Conservation (phyloP, 2,113 vertebrate genomes). For the Gambusia affinis region DNA sequence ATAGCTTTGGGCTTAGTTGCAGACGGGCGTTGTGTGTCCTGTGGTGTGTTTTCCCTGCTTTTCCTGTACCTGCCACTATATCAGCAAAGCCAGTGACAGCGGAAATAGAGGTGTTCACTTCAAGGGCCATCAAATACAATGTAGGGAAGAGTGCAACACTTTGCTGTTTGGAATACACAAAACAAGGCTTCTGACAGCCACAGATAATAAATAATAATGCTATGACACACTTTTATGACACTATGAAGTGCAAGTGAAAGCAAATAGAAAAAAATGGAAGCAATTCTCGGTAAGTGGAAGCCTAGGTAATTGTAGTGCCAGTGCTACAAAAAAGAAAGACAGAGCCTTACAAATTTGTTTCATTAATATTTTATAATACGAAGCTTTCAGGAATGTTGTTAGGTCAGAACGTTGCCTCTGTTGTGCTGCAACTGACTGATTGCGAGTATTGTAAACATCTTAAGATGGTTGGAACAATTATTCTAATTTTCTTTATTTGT, state of each 20-base stretch:
- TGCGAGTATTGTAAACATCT: neutral
- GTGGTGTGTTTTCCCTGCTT: neutral
- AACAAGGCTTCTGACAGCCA: neutral
- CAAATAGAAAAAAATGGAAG: neutral
- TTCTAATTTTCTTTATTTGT: too few relatives aligned
- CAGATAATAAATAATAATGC: neutral
- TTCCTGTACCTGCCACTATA: neutral
- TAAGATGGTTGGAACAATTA: too few relatives aligned
- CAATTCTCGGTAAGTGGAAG: neutral
- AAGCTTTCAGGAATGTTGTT: neutral
- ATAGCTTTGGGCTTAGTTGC: too few relatives aligned
- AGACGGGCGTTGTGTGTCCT: neutral
- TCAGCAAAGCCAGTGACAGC: neutral
- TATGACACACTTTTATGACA: neutral
- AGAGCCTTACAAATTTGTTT: neutral
- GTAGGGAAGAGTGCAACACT: too few relatives aligned
- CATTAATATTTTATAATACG: neutral
- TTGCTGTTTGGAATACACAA: neutral
- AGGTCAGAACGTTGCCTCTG: neutral
- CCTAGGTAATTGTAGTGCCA: neutral
- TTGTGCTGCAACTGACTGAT: neutral
- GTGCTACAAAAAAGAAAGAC: neutral
- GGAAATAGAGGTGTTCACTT: neutral
- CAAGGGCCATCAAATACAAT: neutral
- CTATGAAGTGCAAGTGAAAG: neutral